These are phyloP conservation scores for Oscheius sp. DNA, from an alignment of 2,888 invertebrate genomes.

Conservation along the genomic window DNA sequence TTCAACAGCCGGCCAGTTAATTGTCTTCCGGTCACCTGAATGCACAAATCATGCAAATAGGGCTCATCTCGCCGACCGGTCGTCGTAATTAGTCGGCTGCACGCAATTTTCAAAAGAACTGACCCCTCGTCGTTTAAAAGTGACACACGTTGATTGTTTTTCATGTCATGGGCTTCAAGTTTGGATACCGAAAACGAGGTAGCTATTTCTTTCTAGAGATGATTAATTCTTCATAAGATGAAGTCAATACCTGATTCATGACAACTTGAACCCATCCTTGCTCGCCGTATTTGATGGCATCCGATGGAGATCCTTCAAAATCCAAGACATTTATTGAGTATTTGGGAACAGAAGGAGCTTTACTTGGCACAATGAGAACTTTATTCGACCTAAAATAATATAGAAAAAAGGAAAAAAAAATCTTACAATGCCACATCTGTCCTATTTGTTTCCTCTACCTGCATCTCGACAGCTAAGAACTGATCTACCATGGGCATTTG, in stretches of 20 bases:
- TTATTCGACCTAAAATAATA: slow-evolving; percentile 15
- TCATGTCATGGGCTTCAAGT: slow-evolving; percentile 20
- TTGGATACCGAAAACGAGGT: slow-evolving; percentile 19
- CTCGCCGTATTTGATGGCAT: slow-evolving; percentile 39
- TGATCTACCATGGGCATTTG: slow-evolving; percentile 31
- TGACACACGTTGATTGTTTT: slow-evolving; percentile 9
- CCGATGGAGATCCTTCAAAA: slow-evolving; percentile 32
- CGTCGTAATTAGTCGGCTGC: no score
- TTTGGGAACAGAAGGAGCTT: slow-evolving; percentile 10
- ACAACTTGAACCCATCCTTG: slow-evolving; percentile 38
- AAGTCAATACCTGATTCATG: slow-evolving; percentile 2
- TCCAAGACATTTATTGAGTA: slow-evolving; percentile 30
- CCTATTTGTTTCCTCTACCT: slow-evolving; percentile 36
- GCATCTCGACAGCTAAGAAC: slow-evolving; percentile 41
- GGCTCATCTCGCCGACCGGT: neutral
- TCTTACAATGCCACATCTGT: slow-evolving; percentile 30
- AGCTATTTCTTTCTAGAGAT: slow-evolving; percentile 14
- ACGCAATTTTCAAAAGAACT: no score
- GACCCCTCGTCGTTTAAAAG: slow-evolving; percentile 27
- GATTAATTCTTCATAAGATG: neutral
- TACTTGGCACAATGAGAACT: slow-evolving; percentile 13
- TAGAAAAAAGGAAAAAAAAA: neutral
- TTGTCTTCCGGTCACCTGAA: no score
- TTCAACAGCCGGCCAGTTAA: no score
- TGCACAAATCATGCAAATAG: slow-evolving; percentile 22